Conservation (phyloP, 2,888 invertebrate species). For the Latheticus oryzae region DNA sequence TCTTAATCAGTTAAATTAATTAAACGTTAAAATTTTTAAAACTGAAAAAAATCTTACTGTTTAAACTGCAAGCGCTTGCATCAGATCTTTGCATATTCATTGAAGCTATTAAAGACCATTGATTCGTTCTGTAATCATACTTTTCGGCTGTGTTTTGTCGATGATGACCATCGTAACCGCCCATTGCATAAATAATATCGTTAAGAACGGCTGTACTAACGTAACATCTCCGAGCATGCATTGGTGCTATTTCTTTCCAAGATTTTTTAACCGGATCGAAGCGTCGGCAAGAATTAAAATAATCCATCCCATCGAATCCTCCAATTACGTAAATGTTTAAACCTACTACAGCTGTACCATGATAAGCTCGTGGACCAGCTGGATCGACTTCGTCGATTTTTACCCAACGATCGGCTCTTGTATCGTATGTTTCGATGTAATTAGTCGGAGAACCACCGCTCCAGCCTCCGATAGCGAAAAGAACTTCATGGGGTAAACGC, state of each 20-base stretch:
- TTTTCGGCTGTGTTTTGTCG: slow-evolving; percentile 88
- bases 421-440: slow-evolving; percentile 90
- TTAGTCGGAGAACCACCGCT: slow-evolving; percentile 79
- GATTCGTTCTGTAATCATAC: slow-evolving; percentile 86
- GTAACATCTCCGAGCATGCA: slow-evolving; percentile 90
- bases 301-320: slow-evolving; percentile 84
- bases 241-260: slow-evolving; percentile 91
- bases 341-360: slow-evolving; percentile 91
- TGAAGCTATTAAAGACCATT: slow-evolving; percentile 87
- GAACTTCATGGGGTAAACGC: slow-evolving; percentile 87
- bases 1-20: slow-evolving; percentile 26
- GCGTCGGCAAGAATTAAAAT: slow-evolving; percentile 66
- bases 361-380: slow-evolving; percentile 89
- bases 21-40: slow-evolving; percentile 5
- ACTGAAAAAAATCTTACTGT: slow-evolving; percentile 68
- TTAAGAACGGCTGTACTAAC: slow-evolving; percentile 85
- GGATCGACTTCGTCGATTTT: slow-evolving; percentile 84
- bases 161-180: slow-evolving; percentile 88
- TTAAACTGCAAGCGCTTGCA: slow-evolving; percentile 88
- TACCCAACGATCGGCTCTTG: slow-evolving; percentile 90
- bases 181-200: slow-evolving; percentile 86
- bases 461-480: slow-evolving; percentile 88
- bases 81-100: slow-evolving; percentile 93
- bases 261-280: slow-evolving; percentile 86
- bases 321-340: slow-evolving; percentile 90